Evolutionary conservation across 92 coral and sea anemone species (phyloP).

Genomic region (Epizoanthus scotinus): DNA sequence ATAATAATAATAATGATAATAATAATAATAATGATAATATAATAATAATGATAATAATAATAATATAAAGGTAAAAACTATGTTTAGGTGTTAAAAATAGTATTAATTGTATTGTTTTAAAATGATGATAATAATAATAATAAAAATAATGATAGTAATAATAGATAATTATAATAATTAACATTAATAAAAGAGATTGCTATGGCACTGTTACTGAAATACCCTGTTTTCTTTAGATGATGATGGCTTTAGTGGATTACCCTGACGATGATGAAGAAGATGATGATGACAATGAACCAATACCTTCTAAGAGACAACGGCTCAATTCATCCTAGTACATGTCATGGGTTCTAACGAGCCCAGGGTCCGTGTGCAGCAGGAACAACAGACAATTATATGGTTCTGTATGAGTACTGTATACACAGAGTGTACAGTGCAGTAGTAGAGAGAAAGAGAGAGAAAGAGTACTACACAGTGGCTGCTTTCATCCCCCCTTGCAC

Average conservation of each 20-base stretch:
- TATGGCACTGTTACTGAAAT: not conserved
- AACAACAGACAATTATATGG: not conserved
- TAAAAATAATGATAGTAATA: too few relatives aligned
- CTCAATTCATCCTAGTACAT: slow-evolving; percentile 81
- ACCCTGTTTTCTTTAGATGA: slow-evolving; percentile 27
- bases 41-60: too few relatives aligned
- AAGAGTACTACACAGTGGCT: not conserved
- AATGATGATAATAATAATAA: too few relatives aligned
- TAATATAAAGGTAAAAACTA: too few relatives aligned
- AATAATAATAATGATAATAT: too few relatives aligned
- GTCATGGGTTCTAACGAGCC: not conserved
- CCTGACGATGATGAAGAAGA: slow-evolving; percentile 97
- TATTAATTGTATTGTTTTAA: too few relatives aligned
- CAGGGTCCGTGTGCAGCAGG: not conserved
- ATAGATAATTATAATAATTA: too few relatives aligned
- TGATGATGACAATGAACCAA: slow-evolving; percentile 80
- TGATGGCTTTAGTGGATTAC: slow-evolving; percentile 78
- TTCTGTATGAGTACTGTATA: not conserved
- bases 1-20: too few relatives aligned
- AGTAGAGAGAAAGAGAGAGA: not conserved
- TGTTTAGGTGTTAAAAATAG: too few relatives aligned
- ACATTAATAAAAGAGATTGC: too few relatives aligned
- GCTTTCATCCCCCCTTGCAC: not conserved
- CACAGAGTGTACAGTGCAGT: slow-evolving; percentile 2
- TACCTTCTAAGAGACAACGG: slow-evolving; percentile 94